Conservation (phyloP, 2,797 vertebrate genomes). For the Aulostomus chinensis region DNA sequence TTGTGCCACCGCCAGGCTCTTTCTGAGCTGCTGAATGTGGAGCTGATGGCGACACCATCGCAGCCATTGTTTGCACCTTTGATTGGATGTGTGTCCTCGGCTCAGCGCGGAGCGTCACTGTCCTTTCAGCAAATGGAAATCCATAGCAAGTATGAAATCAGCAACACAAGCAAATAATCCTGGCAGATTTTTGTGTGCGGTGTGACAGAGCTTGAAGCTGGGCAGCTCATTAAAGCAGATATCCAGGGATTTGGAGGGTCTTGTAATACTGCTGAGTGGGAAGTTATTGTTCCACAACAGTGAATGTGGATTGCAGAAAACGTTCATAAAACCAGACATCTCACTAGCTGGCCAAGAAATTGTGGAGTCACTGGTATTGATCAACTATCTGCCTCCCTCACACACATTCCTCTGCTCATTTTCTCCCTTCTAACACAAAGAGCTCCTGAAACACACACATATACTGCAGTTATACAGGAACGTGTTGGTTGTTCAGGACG, state of each 20-base stretch:
- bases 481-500: too few species aligned
- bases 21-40: neutral
- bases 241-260: constrained; percentile 1
- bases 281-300: constrained; percentile 24
- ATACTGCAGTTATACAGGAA: too few species aligned
- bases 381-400: neutral
- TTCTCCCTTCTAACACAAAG: neutral
- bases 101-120: neutral
- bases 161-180: constrained; percentile 5
- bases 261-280: constrained; percentile 19
- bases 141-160: neutral
- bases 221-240: constrained; percentile 17
- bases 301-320: constrained; percentile 8
- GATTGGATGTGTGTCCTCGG: neutral
- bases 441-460: too few species aligned
- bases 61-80: neutral
- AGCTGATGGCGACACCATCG: neutral
- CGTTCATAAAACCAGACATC: constrained; percentile 9
- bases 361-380: constrained; percentile 35
- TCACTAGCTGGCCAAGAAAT: constrained; percentile 36
- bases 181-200: neutral
- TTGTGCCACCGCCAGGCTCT: neutral
- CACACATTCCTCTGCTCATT: constrained; percentile 3
- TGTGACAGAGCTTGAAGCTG: neutral
- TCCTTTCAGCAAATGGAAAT: neutral